Base-by-base conservation (phyloP, 2,888 invertebrate species). In the Melanostoma mellinum region DNA sequence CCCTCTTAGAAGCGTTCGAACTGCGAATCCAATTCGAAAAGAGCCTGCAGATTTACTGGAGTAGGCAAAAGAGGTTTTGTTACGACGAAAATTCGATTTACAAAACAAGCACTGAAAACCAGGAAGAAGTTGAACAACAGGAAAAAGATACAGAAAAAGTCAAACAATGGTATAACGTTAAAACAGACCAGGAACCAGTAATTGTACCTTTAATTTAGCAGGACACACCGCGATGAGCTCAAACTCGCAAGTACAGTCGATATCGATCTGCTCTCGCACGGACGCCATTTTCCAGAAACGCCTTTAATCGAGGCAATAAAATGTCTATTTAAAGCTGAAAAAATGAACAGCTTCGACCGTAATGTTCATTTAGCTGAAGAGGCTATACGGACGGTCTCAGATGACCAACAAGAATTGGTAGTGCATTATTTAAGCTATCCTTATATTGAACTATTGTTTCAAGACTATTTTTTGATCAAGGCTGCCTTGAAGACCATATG, bases 1-100 rank as follows among this genome's bases (percentile, higher is more conserved):
- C 74, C 3, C 6, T 84, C 6, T 44, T 84, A n/a, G 79, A 84
- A 56, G 84, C 84, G 8, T 84, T 84, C 20, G 60, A 71, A 2
- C 6, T 67, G 30, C 40, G 84, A 48, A 60, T 84, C 30, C 3
- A 48, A 9, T 71, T 60, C 6, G 84, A 84, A 4, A 44, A 67
- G 3, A 50, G 75, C 1, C 8, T 75, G 3, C 48, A n/a, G 5
- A 35, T 38, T 2, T 36, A 44, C 32, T 20, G 6, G 20, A 46
- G 53, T 42, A 20, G 36, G 5, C 50, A 20, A 10, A 10, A 20
- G 0, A n/a, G 35, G 4, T 55, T 53, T 53, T 67, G 76, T 38
- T 8, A 32, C 40, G 8, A 52, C 0, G 50, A 50, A 50, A 50
- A 50, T 10, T 30, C 20, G 20, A 35, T 8, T 6, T 3, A 32